phyloP scores from a whole-genome alignment of 2,113 vertebrate species.

The Oreochromis aureus region DNA sequence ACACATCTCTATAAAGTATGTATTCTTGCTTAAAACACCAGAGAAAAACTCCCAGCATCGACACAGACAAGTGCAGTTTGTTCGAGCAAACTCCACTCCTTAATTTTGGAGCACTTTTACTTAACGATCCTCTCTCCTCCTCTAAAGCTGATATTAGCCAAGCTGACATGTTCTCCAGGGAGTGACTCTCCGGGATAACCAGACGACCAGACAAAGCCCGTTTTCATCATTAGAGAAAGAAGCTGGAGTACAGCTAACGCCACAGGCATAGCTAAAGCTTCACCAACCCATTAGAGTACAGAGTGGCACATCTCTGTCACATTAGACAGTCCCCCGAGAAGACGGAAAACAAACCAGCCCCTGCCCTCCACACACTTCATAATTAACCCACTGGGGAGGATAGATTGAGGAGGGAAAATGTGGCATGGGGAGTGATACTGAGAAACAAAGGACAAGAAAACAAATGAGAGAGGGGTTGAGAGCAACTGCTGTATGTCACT shows the following conservation, averaged over 20 bases:
- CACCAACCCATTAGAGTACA: conserved; percentile 40
- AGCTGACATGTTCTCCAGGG: conserved; percentile 7
- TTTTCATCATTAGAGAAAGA: conserved; percentile 59
- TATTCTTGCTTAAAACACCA: not conserved
- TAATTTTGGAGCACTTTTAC: conserved; percentile 24
- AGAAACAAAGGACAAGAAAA: not conserved
- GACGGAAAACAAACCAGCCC: conserved; percentile 47
- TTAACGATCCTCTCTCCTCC: not conserved
- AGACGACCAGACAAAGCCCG: conserved; percentile 35
- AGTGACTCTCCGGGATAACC: conserved; percentile 3
- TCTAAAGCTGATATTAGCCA: conserved; percentile 18
- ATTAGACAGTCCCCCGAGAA: conserved; percentile 48
- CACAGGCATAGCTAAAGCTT: conserved; percentile 34
- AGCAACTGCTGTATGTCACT: conserved; percentile 4
- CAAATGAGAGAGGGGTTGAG: conserved; percentile 12
- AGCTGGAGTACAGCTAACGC: conserved; percentile 26
- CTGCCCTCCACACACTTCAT: conserved; percentile 40
- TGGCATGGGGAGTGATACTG: not conserved
- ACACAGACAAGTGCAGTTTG: not conserved
- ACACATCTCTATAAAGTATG: not conserved
- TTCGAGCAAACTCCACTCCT: not conserved
- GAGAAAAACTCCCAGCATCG: not conserved
- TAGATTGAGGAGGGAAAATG: not conserved
- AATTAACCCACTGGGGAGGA: conserved; percentile 68
- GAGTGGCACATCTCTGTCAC: conserved; percentile 58